phyloP scores from a whole-genome alignment of 2,797 vertebrate genomes.

The Enteromius radiatus region DNA sequence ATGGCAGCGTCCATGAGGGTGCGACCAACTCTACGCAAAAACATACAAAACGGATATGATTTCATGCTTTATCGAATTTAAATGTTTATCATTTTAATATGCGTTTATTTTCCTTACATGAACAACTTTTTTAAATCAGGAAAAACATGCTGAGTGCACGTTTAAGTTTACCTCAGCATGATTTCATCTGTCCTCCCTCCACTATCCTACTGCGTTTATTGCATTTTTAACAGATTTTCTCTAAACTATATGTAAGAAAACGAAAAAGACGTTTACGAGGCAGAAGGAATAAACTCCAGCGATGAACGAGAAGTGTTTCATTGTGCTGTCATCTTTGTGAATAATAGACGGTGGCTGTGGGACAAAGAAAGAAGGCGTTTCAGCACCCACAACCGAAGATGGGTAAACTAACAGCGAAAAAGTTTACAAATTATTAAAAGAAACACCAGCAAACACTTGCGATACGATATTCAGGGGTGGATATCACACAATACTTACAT shows the following conservation, averaged over 20 bases:
- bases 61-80: background rate
- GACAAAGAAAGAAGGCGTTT: constrained; percentile 54
- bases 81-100: background rate
- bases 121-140: background rate
- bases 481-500: background rate
- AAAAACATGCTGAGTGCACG: background rate
- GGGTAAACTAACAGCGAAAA: constrained; percentile 4
- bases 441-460: background rate
- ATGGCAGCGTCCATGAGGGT: background rate
- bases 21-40: background rate
- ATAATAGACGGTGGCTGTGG: constrained; percentile 40
- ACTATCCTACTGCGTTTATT: background rate
- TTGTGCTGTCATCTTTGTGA: constrained; percentile 51
- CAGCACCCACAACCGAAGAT: constrained; percentile 27
- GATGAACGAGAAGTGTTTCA: constrained; percentile 24
- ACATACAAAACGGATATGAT: background rate
- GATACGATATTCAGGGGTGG: background rate
- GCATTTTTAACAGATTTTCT: background rate
- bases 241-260: background rate
- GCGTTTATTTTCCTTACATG: background rate
- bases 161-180: background rate
- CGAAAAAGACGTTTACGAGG: background rate
- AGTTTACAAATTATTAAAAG: constrained; percentile 26
- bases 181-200: background rate
- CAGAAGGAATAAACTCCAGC: background rate